Percentiles rank a stretch among this genome's conserved stretches.
These are phyloP conservation scores for Cheilosia impressa DNA, from an alignment of 2,888 invertebrate species.

Conservation along the genomic window DNA sequence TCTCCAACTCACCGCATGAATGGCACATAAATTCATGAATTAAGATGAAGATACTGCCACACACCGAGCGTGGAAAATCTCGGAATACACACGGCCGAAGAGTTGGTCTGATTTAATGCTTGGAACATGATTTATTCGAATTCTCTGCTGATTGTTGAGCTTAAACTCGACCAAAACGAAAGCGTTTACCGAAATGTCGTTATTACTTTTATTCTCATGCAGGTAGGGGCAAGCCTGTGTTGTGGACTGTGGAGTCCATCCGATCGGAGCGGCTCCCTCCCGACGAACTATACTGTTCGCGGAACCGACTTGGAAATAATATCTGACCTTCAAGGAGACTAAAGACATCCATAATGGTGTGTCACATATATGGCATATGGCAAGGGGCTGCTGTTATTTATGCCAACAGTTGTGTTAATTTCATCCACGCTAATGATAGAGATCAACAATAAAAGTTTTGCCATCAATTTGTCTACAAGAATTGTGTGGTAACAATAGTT, in stretches of 20 bases:
- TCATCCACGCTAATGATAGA: slow-evolving; percentile 66
- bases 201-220: slow-evolving; percentile 8
- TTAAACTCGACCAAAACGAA: slow-evolving; percentile 51
- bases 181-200: slow-evolving; percentile 53
- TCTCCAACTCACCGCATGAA: slow-evolving; percentile 52
- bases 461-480: slow-evolving; percentile 72
- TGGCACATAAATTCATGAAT: slow-evolving; percentile 75
- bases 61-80: slow-evolving; percentile 75
- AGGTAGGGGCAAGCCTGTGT: neutral
- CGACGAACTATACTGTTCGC: slow-evolving; percentile 31
- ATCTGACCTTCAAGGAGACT: slow-evolving; percentile 53
- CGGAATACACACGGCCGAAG: slow-evolving; percentile 19
- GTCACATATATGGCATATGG: slow-evolving; percentile 38
- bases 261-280: slow-evolving; percentile 12
- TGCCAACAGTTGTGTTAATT: slow-evolving; percentile 63
- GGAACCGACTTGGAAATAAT: slow-evolving; percentile 19
- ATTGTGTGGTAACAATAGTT: slow-evolving; percentile 13
- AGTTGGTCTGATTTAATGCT: slow-evolving; percentile 66
- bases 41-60: slow-evolving; percentile 77
- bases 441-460: slow-evolving; percentile 74
- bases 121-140: slow-evolving; percentile 71
- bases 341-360: slow-evolving; percentile 45
- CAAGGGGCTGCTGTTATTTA: slow-evolving; percentile 61
- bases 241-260: neutral
- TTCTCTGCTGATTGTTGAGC: slow-evolving; percentile 58